Conservation (phyloP, 1,140 invertebrate species). For the Lasioglossum baleicum region DNA sequence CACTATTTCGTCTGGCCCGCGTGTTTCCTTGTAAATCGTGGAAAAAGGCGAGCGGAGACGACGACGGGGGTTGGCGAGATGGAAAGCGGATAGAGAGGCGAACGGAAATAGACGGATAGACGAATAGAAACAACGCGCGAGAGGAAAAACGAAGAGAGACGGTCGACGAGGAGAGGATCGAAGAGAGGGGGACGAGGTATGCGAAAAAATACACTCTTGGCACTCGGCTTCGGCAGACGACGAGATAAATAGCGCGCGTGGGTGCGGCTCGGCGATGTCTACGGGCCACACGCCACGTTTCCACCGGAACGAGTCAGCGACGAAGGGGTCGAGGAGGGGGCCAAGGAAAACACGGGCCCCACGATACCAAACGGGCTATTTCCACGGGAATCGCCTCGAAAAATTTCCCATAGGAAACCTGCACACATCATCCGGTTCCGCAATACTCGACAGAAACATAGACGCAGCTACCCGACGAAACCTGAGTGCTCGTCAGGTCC, state of each 20-base stretch:
- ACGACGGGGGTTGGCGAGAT: not conserved
- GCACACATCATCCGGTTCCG: too few species aligned
- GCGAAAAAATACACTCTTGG: slow-evolving; percentile 63
- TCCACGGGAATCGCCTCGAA: not conserved
- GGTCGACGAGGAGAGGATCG: not conserved
- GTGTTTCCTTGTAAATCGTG: slow-evolving; percentile 49
- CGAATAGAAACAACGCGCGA: not conserved
- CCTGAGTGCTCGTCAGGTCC: too few species aligned
- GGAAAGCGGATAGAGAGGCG: not conserved
- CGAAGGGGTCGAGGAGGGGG: slow-evolving; percentile 19
- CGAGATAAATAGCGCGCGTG: slow-evolving; percentile 64
- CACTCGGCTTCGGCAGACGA: slow-evolving; percentile 63
- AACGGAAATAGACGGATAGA: slow-evolving; percentile 36
- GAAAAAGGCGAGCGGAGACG: slow-evolving; percentile 17
- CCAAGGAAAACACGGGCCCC: slow-evolving; percentile 10
- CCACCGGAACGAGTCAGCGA: slow-evolving; percentile 47
- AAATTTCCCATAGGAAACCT: too few species aligned
- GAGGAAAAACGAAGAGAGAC: not conserved
- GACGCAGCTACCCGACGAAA: too few species aligned
- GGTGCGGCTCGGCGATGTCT: slow-evolving; percentile 64
- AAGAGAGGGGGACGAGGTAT: slow-evolving; percentile 30
- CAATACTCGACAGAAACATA: too few species aligned
- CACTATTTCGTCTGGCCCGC: slow-evolving; percentile 45
- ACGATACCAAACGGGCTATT: not conserved
- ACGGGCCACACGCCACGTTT: slow-evolving; percentile 65